Base-by-base conservation (phyloP, 2,888 invertebrate genomes). In the Melanophora roralis region DNA sequence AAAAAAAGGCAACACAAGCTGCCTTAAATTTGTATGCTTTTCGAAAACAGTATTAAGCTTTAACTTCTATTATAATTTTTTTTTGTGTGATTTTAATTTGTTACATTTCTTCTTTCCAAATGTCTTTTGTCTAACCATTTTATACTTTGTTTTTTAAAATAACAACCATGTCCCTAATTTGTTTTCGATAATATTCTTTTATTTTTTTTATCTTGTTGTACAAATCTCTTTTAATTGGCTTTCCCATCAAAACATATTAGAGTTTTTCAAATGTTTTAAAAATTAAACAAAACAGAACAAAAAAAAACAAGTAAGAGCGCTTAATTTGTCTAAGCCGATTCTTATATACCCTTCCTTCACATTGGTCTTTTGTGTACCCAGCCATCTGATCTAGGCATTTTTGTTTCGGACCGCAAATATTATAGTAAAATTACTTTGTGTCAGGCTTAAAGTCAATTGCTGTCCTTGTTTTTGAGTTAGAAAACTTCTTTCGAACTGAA, bases 161-260 rank as follows among this genome's bases (percentile, higher is more conserved):
- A 77, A 69, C 55, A 49, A 51, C 27, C 27, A 40, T 76, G 47
- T 49, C 34, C 59, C 38, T 59, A 67, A 62, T 78, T 55, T 55
- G 38, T 72, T 78, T 73, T 59, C 78, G 60, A 67, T 67, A 60
- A 51, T 21, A n/a, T 53, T 76, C 5, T 72, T 47, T 60, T 60
- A 47, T 57, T 45, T 23, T 36, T 32, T 32, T 47, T 34, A 12
- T 34, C 34, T 75, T 79, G 36, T 55, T 74, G n/a, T 40, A 6
- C 38, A 57, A 80, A 76, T 80, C 76, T 68, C 49, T 80, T 80
- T 76, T 80, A 80, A 76, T 80, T 76, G 76, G 80, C 80, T 73
- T 76, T 72, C 73, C 72, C 68, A 80, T 80, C 76, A 80, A 68
- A 80, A 80, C 64, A 76, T 80, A 80, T 76, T 80, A 76, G 64